Evolutionary conservation across 2,797 vertebrate genomes (phyloP), one percentile per base, ranked within the genome.

Genomic region (Meriones psammophilus): DNA sequence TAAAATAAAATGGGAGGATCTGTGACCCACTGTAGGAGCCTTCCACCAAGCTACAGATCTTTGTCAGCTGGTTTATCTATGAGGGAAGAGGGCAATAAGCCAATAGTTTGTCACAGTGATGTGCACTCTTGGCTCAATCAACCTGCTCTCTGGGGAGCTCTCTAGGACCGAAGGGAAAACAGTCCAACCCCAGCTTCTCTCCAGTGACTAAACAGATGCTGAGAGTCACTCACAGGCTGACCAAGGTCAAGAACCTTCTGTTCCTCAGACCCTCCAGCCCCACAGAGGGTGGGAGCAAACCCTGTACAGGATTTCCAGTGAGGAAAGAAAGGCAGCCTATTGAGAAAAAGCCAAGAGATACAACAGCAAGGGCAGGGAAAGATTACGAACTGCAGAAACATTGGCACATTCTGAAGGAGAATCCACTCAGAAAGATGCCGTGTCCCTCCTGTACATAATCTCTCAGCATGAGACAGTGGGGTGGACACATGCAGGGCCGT

Each of bases 401-500:
- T 42, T 64, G 96, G 91, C 96, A 62, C 28, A 8, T 93, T 88
- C 97, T 92, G 89, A 95, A 89, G 91, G 81, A 92, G 90, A 89
- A 74, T 64, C 88, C 66, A 58, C 36, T 88, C 81, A 60, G 94
- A 95, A 93, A 92, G 94, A 83, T 42, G 96, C 81, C 73, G 0
- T 0, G 74, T 81, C 84, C 92, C 88, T 96, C 73, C 87, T 88
- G 84, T 76, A 88, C 97, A 95, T 69, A 79, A 83, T n/a, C 78
- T 90, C 2, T 93, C 46, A 89, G 87, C 95, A 15, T n/a, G 56
- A 66, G n/a, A 69, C 71, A 66, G 92, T 17, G 1, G 76, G 54
- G 66, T 39, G 3, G 95, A 86, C 73, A 28, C 97, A 94, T 97
- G 97, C 97, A 97, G 95, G 96, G 90, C 80, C n/a, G 92, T 54